Conservation (phyloP, 2,797 vertebrate species). For the Argentina silus region DNA sequence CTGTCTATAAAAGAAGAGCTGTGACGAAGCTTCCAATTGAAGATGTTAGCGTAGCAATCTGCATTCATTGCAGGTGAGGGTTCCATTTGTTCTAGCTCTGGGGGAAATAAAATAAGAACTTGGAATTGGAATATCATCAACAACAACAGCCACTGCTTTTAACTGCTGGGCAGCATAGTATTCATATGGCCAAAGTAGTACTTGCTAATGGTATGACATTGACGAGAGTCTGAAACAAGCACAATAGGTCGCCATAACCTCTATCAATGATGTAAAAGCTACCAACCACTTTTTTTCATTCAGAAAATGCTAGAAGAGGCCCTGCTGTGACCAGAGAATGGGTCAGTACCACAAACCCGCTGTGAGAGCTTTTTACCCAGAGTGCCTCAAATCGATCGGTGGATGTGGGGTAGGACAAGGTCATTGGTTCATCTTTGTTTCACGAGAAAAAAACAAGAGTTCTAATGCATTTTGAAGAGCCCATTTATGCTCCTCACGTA, state of each 20-base stretch:
- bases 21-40: too few relatives aligned
- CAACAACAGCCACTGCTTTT: not conserved
- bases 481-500: not conserved
- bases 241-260: not conserved
- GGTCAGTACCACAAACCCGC: conserved; percentile 26
- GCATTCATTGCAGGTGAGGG: too few relatives aligned
- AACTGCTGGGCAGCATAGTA: not conserved
- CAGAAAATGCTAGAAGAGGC: conserved; percentile 5
- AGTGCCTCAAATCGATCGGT: conserved; percentile 28
- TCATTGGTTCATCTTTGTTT: conserved; percentile 30
- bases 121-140: too few relatives aligned
- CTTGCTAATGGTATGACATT: not conserved
- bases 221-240: not conserved
- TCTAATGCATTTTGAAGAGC: not conserved
- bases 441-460: conserved; percentile 32
- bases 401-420: conserved; percentile 9
- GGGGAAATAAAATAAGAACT: too few relatives aligned
- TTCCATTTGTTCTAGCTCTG: too few relatives aligned
- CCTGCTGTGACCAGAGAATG: conserved; percentile 16
- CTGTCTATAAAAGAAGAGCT: too few relatives aligned
- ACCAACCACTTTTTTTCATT: not conserved
- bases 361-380: conserved; percentile 32
- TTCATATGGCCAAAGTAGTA: not conserved
- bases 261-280: not conserved
- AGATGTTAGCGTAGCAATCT: too few relatives aligned